Evolutionary conservation across 1,140 invertebrate species (phyloP).

Genomic region (Drosophila novamexicana): DNA sequence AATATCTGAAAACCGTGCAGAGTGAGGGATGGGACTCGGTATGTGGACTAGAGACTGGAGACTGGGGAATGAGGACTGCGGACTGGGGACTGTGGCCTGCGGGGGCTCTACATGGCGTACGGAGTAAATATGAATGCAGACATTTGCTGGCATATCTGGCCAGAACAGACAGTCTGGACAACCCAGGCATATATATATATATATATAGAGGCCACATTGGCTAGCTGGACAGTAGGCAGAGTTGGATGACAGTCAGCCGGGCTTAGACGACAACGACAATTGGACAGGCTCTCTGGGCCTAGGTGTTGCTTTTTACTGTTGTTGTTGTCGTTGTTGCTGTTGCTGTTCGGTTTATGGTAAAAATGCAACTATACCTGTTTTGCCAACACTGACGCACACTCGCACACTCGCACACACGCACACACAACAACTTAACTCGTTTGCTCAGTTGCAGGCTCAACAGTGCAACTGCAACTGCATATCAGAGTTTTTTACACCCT

Average conservation of each 20-base stretch:
- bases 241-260: slow-evolving; percentile 46
- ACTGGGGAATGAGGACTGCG: slow-evolving; percentile 4
- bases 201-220: slow-evolving; percentile 34
- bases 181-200: not conserved
- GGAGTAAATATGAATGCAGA: slow-evolving; percentile 41
- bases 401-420: slow-evolving; percentile 5
- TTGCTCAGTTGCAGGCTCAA: slow-evolving; percentile 50
- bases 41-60: slow-evolving; percentile 4
- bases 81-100: slow-evolving; percentile 8
- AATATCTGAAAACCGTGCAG: slow-evolving; percentile 20
- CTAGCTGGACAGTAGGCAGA: slow-evolving; percentile 39
- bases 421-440: slow-evolving; percentile 37
- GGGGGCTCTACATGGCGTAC: slow-evolving; percentile 19
- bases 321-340: slow-evolving; percentile 11
- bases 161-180: slow-evolving; percentile 29
- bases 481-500: slow-evolving; percentile 34
- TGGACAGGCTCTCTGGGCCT: slow-evolving; percentile 32
- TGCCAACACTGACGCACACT: slow-evolving; percentile 36
- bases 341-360: slow-evolving; percentile 52
- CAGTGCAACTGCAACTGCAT: slow-evolving; percentile 54
- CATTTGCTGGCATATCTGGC: slow-evolving; percentile 37
- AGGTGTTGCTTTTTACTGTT: slow-evolving; percentile 50
- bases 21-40: slow-evolving; percentile 21
- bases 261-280: slow-evolving; percentile 52
- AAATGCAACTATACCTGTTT: slow-evolving; percentile 62